Evolutionary conservation across 2,888 invertebrate genomes (phyloP), one percentile per base, ranked within the genome.

Genomic region (Tipula helvola): DNA sequence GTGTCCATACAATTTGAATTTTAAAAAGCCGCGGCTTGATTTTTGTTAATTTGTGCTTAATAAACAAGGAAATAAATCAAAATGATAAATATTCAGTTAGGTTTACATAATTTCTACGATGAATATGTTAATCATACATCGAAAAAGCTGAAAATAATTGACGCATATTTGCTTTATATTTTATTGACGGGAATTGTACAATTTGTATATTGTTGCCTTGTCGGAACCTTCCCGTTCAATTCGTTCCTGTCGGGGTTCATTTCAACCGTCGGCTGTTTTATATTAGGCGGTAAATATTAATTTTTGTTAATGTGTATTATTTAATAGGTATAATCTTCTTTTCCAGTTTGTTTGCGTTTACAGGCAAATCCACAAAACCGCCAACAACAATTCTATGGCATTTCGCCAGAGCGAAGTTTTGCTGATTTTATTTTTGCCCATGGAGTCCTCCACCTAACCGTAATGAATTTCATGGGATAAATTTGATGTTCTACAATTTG

Each of bases 201-300:
- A 92, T 99, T 99, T 92, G 93, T 95, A 87, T 99, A 99, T 91
- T 99, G 99, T 92, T 96, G 97, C 90, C 93, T 99, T 87, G 99
- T 99, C 90, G 99, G 99, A 90, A 99, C 99, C 71, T 99, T 99
- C 91, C 99, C 99, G 0, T 99, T 99, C 92, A 99, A 99, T 92
- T 98, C 99, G n/a, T 99, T 99, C 92, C 94, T 99, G 84, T 98
- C 99, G 89, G 99, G 99, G 87, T 99, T 99, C 91, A 99, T 99
- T 89, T 99, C 99, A 71, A 96, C 96, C 88, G 97, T 99, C 71
- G 99, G 98, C 90, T 97, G 96, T 88, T 99, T 99, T 91, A 96
- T 99, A 87, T 93, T 99, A 87, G 99, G 95, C 91, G 98, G 98
- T 98, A 93, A 93, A 91, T n/a, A 28, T 57, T 13, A n/a, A 16